Conservation (phyloP, 2,888 invertebrate genomes). For the Nemotelus nigrinus region DNA sequence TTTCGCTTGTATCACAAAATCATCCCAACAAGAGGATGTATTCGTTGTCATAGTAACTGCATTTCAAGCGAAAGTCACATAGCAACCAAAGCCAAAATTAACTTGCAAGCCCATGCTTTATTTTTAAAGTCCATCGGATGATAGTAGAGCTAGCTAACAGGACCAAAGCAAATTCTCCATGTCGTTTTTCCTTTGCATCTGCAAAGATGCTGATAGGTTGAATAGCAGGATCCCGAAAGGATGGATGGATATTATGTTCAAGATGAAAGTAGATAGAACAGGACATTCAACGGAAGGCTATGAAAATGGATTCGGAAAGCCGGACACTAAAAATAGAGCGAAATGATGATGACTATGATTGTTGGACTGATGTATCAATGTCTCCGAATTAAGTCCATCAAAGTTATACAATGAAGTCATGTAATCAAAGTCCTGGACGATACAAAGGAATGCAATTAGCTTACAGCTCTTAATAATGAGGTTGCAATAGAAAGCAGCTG, state of each 20-base stretch:
- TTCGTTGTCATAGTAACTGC: slow-evolving; percentile 33
- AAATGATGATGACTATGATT: neutral
- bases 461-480: no score
- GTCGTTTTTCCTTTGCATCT: neutral
- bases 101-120: slow-evolving; percentile 10
- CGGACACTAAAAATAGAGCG: neutral
- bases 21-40: neutral
- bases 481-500: no score
- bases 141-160: neutral
- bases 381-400: no score
- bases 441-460: no score
- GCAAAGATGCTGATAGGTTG: neutral
- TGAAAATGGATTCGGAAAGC: neutral
- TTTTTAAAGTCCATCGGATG: neutral
- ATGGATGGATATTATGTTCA: neutral
- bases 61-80: slow-evolving; percentile 22
- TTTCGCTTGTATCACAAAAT: no score
- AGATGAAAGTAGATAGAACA: neutral
- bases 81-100: slow-evolving; percentile 33
- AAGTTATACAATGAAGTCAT: no score
- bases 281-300: neutral
- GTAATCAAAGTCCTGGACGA: no score
- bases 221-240: neutral
- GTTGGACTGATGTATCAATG: no score
- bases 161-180: neutral